phyloP scores from a whole-genome alignment of 2,797 vertebrate genomes.

The Kryptopterus vitreolus region DNA sequence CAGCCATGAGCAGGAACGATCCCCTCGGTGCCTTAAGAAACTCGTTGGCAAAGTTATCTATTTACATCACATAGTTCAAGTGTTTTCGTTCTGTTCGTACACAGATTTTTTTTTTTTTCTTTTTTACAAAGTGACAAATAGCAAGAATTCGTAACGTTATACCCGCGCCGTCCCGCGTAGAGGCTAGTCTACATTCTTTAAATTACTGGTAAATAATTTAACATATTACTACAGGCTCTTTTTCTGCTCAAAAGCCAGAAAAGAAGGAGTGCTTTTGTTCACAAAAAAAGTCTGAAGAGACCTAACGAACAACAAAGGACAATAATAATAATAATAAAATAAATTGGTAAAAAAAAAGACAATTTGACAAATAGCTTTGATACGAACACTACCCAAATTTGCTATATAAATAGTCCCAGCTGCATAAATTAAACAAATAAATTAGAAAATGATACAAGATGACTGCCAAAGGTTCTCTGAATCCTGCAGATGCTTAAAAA shows the following conservation, averaged over 20 bases:
- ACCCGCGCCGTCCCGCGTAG: constrained; percentile 64
- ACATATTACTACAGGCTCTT: constrained; percentile 77
- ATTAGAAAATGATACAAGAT: constrained; percentile 77
- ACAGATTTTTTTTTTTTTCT: constrained; percentile 54
- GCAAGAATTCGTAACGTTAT: constrained; percentile 75
- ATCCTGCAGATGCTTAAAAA: constrained; percentile 70
- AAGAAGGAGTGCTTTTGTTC: constrained; percentile 68
- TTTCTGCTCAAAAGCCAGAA: constrained; percentile 65
- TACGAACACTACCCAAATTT: constrained; percentile 66
- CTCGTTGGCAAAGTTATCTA: constrained; percentile 76
- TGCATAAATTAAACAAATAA: constrained; percentile 70
- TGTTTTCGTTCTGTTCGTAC: constrained; percentile 69
- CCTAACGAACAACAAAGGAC: constrained; percentile 70
- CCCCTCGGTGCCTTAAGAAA: constrained; percentile 71
- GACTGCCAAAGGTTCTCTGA: constrained; percentile 69
- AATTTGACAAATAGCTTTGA: constrained; percentile 29
- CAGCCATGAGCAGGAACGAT: constrained; percentile 74
- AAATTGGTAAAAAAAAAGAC: constrained; percentile 54
- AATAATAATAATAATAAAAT: constrained; percentile 54
- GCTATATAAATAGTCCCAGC: constrained; percentile 78
- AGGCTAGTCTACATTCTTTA: constrained; percentile 93
- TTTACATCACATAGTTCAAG: constrained; percentile 80
- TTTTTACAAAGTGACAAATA: constrained; percentile 74
- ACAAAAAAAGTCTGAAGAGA: constrained; percentile 65
- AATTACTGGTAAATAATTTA: constrained; percentile 84